Evolutionary conservation across 2,888 invertebrate genomes (phyloP), one percentile per base, ranked within the genome.

Genomic region (Tenthredo livida): DNA sequence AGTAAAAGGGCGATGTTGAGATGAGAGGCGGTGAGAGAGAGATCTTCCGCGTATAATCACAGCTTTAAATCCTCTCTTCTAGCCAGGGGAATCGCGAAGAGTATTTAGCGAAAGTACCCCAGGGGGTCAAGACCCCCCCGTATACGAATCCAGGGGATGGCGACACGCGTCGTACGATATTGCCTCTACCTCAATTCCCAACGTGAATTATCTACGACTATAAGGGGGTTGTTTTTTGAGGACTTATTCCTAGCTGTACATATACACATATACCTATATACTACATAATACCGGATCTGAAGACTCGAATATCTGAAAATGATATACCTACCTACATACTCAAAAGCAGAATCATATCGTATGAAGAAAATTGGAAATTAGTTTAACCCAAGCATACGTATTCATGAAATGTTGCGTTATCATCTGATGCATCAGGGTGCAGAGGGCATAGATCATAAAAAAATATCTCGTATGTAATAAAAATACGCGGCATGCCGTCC

Each of bases 121-220:
- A 86, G 90, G 92, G 90, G 92, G 89, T 88, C 88, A 80, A 40
- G 12, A 15, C 12, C 15, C 47, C 47, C 12, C n/a, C 47, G 33
- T 21, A 54, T 21, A 29, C 75, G 85, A 85, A 84, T 47, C 84
- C 43, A 25, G 84, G 85, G 84, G 78, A 88, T 37, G 85, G 54
- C 87, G 91, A 90, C 92, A 92, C 92, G 92, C 92, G 92, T 89
- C 90, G 86, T 86, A 73, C 90, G 89, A 90, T 92, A 92, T 92
- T 92, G 92, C 91, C 91, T 91, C 86, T n/a, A 15, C 25, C 73
- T 73, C 25, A 21, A 47, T 73, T 15, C 70, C 70, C 70, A n/a
- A 70, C 70, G 70, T 70, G 37, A 37, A 70, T 37, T 70, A 37
- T 37, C 37, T 70, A 17, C 37, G 33, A 29, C 37, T 70, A 33